phyloP scores from a whole-genome alignment of 2,797 vertebrate species.

The Falco peregrinus region DNA sequence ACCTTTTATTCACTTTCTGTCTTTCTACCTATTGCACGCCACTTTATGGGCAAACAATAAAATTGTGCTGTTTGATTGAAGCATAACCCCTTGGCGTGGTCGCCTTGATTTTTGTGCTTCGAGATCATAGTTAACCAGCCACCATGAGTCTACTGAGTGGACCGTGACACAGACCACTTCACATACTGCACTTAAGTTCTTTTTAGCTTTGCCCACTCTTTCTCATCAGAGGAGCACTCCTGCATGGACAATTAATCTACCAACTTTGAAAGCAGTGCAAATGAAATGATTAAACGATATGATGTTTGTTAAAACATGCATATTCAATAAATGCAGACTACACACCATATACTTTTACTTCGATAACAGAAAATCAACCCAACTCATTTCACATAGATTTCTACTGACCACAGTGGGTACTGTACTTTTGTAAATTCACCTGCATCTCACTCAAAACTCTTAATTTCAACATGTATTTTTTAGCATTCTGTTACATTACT shows the following conservation, averaged over 20 bases:
- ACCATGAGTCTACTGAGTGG: no score
- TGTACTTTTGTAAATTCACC: not conserved
- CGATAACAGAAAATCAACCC: not conserved
- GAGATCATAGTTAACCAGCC: no score
- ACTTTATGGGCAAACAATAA: no score
- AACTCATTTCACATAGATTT: not conserved
- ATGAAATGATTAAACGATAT: not conserved
- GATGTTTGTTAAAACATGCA: not conserved
- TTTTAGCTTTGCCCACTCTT: not conserved
- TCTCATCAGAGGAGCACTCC: not conserved
- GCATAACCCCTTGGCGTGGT: no score
- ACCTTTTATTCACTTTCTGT: no score
- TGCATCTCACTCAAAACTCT: not conserved
- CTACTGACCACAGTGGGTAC: not conserved
- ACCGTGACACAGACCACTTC: not conserved
- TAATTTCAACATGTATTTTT: not conserved
- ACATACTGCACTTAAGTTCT: not conserved
- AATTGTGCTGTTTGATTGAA: no score
- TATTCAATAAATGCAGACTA: not conserved
- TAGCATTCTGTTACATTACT: not conserved
- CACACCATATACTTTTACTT: not conserved
- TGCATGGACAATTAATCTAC: not conserved
- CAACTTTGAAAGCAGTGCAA: not conserved
- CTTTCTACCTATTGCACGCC: no score
- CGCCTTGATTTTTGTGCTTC: no score